Evolutionary conservation across 2,113 vertebrate species (phyloP).

Genomic region (Emydura subglobosa): DNA sequence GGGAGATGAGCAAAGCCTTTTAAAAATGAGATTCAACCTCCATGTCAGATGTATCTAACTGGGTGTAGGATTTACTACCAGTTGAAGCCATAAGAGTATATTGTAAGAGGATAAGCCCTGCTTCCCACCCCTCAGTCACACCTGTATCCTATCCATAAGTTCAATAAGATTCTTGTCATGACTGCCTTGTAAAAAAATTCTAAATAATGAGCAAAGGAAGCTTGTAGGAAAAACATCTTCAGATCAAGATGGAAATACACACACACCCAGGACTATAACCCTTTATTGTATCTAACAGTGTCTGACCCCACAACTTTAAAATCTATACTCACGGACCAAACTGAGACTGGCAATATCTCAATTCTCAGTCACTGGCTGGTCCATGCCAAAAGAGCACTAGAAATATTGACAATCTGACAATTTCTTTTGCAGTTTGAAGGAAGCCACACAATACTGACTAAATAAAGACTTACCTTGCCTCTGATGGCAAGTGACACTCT

Average conservation of each 20-base stretch:
- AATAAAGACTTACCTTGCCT: too few species aligned
- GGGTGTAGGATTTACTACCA: background rate
- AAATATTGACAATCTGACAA: too few species aligned
- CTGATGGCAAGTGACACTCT: too few species aligned
- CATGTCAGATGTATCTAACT: background rate
- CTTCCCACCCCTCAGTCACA: background rate
- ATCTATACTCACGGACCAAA: background rate
- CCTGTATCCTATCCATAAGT: background rate
- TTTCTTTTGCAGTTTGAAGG: too few species aligned
- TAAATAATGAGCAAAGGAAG: background rate
- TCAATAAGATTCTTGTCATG: background rate
- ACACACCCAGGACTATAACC: background rate
- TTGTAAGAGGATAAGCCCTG: background rate
- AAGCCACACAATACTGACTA: too few species aligned
- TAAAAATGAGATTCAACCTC: background rate
- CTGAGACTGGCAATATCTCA: rapidly evolving
- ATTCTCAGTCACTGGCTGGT: background rate
- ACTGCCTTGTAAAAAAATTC: background rate
- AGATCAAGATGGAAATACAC: background rate
- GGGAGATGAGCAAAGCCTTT: background rate
- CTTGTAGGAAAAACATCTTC: background rate
- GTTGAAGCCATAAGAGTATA: background rate
- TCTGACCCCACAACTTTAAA: background rate
- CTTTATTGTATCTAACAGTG: background rate
- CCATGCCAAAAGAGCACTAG: too few species aligned